Evolutionary conservation across 2,888 invertebrate genomes (phyloP).

Genomic region (Apamea crenata): DNA sequence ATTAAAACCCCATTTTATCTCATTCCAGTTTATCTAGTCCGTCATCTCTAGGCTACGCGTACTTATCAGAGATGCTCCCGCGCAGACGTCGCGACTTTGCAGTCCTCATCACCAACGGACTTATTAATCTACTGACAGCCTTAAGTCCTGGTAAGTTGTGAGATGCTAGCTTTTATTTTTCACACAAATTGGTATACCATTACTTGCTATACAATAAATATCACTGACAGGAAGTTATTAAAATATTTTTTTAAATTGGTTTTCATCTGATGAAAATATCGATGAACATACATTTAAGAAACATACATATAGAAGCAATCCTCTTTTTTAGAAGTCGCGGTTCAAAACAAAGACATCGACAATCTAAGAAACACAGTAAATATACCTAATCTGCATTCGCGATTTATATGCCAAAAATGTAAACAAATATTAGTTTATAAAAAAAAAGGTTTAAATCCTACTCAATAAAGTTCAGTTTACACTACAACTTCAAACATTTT

Average conservation of each 20-base stretch:
- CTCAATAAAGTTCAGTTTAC: too few species aligned
- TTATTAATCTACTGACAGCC: slow-evolving; percentile 79
- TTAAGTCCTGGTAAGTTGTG: slow-evolving; percentile 77
- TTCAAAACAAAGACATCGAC: neutral
- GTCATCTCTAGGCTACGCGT: slow-evolving; percentile 73
- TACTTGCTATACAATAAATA: neutral
- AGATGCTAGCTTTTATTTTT: too few species aligned
- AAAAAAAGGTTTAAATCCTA: too few species aligned
- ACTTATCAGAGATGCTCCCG: slow-evolving; percentile 82
- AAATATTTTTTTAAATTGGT: neutral
- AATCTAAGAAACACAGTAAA: neutral
- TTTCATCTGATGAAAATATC: neutral
- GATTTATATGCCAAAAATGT: too few species aligned
- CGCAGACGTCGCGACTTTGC: slow-evolving; percentile 77
- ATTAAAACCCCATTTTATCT: neutral
- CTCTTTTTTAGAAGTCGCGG: neutral
- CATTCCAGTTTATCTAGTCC: slow-evolving; percentile 81
- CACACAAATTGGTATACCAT: too few species aligned
- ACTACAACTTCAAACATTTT: too few species aligned
- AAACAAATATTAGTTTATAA: too few species aligned
- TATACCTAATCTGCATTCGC: too few species aligned
- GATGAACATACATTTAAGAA: neutral
- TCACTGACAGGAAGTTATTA: neutral
- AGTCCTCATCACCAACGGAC: slow-evolving; percentile 80
- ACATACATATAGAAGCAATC: neutral